These are phyloP conservation scores for Sander vitreus DNA, from an alignment of 2,113 vertebrate species.

Conservation along the genomic window DNA sequence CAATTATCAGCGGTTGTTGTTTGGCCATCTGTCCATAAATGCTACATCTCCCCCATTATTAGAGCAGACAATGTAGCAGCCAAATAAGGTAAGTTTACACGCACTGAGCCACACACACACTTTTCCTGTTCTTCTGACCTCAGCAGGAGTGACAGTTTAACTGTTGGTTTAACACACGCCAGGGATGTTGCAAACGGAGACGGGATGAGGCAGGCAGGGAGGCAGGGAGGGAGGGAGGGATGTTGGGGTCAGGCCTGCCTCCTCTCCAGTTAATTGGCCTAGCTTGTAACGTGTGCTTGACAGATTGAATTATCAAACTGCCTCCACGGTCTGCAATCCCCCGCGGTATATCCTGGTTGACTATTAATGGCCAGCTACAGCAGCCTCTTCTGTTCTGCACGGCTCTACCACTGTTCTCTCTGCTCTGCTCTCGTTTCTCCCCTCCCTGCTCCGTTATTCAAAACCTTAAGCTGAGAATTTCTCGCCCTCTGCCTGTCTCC, in stretches of 20 bases:
- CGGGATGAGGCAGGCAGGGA: slow-evolving; percentile 53
- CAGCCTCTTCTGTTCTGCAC: slow-evolving; percentile 54
- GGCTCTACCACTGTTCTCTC: slow-evolving; percentile 42
- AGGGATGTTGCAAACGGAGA: slow-evolving; percentile 63
- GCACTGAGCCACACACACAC: slow-evolving; percentile 13
- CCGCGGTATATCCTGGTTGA: slow-evolving; percentile 76
- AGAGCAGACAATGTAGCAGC: slow-evolving; percentile 40
- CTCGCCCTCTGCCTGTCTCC: slow-evolving; percentile 31
- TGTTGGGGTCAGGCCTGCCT: slow-evolving; percentile 75
- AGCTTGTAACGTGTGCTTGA: slow-evolving; percentile 77
- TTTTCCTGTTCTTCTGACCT: slow-evolving; percentile 57
- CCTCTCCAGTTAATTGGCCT: slow-evolving; percentile 83
- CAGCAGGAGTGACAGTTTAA: slow-evolving; percentile 71
- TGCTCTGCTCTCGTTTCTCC: slow-evolving; percentile 14
- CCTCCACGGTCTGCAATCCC: slow-evolving; percentile 73
- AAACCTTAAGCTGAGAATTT: slow-evolving; percentile 47
- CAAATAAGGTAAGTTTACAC: slow-evolving; percentile 26
- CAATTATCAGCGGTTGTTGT: slow-evolving; percentile 66
- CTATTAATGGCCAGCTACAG: slow-evolving; percentile 81
- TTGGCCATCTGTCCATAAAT: slow-evolving; percentile 70
- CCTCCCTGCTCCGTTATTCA: slow-evolving; percentile 33
- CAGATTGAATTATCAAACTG: slow-evolving; percentile 85
- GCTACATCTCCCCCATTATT: slow-evolving; percentile 48
- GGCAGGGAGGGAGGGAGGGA: slow-evolving; percentile 45
- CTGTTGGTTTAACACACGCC: slow-evolving; percentile 71